These are phyloP conservation scores for Eremophila alpestris DNA, from an alignment of 2,797 vertebrate species.

Conservation along the genomic window DNA sequence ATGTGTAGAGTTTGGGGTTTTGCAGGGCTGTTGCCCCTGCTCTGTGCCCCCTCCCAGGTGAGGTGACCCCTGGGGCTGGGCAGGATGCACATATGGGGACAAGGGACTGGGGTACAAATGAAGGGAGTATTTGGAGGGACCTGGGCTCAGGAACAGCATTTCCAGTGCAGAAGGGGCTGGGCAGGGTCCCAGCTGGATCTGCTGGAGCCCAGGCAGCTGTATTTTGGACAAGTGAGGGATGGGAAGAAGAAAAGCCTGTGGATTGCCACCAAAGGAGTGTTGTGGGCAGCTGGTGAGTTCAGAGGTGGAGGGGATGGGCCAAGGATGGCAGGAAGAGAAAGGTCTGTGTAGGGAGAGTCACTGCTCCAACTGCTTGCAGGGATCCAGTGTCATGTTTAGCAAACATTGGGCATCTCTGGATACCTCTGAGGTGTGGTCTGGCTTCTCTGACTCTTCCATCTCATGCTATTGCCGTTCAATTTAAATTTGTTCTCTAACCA, in stretches of 20 bases:
- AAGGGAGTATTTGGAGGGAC: not conserved
- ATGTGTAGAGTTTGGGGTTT: not conserved
- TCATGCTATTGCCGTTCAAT: not conserved
- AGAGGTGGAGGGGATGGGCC: not conserved
- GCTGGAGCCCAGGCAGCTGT: not conserved
- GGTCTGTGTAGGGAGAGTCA: accelerated
- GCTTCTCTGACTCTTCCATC: not conserved
- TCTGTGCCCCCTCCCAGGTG: accelerated
- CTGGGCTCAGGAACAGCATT: accelerated
- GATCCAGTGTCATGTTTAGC: not conserved
- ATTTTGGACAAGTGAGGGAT: not conserved
- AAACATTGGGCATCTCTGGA: not conserved
- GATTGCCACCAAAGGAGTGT: not conserved
- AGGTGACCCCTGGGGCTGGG: not conserved
- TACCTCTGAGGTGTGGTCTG: not conserved
- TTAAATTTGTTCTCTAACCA: not conserved
- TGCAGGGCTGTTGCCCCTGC: not conserved
- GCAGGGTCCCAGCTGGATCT: not conserved
- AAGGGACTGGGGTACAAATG: accelerated
- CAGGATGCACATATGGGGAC: not conserved
- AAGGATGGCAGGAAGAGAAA: not conserved
- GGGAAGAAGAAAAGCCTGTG: not conserved
- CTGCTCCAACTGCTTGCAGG: accelerated
- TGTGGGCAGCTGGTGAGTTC: not conserved
- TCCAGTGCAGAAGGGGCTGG: accelerated